Percentiles rank a stretch among this genome's conserved stretches.
phyloP scores from a whole-genome alignment of 2,113 vertebrate species.

The Serilophus lunatus region DNA sequence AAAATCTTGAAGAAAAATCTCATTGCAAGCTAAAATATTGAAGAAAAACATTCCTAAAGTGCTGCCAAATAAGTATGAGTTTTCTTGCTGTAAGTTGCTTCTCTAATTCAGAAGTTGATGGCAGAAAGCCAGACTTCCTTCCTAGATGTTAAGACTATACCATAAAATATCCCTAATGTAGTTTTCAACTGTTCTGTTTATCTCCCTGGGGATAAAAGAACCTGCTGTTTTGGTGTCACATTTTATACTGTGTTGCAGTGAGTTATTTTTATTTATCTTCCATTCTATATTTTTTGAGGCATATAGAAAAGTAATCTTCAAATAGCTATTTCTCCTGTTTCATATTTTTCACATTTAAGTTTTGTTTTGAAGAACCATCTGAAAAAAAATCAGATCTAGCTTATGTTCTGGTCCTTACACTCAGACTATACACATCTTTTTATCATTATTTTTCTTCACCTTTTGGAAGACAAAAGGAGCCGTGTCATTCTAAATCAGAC shows the following conservation, averaged over 20 bases:
- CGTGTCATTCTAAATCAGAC: background rate
- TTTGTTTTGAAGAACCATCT: conserved; percentile 51
- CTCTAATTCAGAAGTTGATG: conserved; percentile 15
- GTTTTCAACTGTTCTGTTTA: conserved; percentile 72
- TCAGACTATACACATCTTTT: background rate
- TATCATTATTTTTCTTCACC: background rate
- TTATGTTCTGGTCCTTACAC: background rate
- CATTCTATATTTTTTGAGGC: conserved; percentile 58
- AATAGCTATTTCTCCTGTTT: conserved; percentile 64
- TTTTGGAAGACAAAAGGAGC: background rate
- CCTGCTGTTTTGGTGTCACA: conserved; percentile 66
- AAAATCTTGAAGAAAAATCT: conserved; percentile 2
- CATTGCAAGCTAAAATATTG: conserved; percentile 3
- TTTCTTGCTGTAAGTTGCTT: conserved; percentile 18
- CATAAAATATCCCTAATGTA: conserved; percentile 70
- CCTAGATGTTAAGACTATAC: conserved; percentile 43
- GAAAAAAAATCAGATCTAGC: background rate
- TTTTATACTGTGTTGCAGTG: conserved; percentile 57
- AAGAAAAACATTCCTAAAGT: conserved; percentile 28
- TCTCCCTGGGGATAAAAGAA: conserved; percentile 65
- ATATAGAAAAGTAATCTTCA: conserved; percentile 69
- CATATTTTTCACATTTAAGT: conserved; percentile 55
- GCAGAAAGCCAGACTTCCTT: conserved; percentile 42
- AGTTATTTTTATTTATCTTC: conserved; percentile 73
- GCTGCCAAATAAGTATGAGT: conserved; percentile 10